Conservation (phyloP, 2,888 invertebrate genomes). For the Epicampocera succincta region DNA sequence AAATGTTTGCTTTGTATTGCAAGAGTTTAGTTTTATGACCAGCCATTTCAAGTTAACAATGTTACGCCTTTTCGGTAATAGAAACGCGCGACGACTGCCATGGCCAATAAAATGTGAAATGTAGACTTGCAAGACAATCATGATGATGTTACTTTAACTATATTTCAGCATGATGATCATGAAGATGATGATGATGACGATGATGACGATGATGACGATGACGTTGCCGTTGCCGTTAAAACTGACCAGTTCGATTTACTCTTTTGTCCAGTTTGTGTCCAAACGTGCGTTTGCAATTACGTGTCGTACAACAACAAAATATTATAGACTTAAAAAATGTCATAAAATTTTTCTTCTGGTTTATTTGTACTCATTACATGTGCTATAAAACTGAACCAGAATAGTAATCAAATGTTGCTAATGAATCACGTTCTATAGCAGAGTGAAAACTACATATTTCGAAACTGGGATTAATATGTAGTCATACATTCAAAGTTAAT, state of each 20-base stretch:
- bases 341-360: constrained; percentile 42
- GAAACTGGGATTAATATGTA: too few relatives aligned
- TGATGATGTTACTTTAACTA: constrained; percentile 25
- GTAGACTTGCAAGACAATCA: constrained; percentile 25
- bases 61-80: constrained; percentile 51
- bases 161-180: constrained; percentile 30
- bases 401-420: neutral
- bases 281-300: constrained; percentile 60
- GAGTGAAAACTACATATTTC: neutral
- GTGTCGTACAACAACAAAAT: constrained; percentile 32
- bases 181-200: neutral
- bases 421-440: constrained; percentile 35
- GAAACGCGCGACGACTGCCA: constrained; percentile 39
- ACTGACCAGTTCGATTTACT: neutral
- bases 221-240: neutral
- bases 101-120: constrained; percentile 42
- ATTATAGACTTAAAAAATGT: constrained; percentile 12
- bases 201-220: neutral
- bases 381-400: constrained; percentile 29
- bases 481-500: too few relatives aligned
- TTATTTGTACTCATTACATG: constrained; percentile 28
- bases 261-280: constrained; percentile 39
- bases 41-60: constrained; percentile 36
- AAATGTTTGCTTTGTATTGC: constrained; percentile 20
- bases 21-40: constrained; percentile 39